phyloP scores from a whole-genome alignment of 1,140 invertebrate genomes.

The Bombus superbus region DNA sequence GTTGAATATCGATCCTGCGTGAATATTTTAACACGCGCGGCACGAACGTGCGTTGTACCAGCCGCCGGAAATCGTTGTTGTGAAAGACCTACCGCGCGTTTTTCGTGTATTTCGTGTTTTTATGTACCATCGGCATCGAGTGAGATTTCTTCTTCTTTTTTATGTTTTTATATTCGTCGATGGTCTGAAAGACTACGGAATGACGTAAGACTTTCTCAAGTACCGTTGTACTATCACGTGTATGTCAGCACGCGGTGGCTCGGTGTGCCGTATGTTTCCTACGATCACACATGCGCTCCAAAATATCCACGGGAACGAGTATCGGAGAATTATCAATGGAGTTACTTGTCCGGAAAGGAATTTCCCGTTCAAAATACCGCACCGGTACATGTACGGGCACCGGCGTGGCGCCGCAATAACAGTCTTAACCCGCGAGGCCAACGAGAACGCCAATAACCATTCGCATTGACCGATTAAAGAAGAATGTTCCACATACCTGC shows the following conservation, averaged over 20 bases:
- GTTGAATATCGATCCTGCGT: slow-evolving; percentile 63
- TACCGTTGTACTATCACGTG: slow-evolving; percentile 21
- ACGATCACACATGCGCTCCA: neutral
- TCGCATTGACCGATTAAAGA: neutral
- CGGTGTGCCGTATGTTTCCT: slow-evolving; percentile 28
- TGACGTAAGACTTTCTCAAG: neutral
- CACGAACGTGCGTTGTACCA: slow-evolving; percentile 15
- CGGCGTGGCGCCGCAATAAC: neutral
- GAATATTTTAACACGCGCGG: slow-evolving; percentile 62
- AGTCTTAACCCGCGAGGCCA: neutral
- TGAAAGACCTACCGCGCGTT: neutral
- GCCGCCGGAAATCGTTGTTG: neutral
- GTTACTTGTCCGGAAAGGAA: neutral
- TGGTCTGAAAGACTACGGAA: neutral
- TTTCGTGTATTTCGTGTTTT: neutral
- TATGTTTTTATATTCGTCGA: neutral
- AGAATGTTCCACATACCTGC: slow-evolving; percentile 34
- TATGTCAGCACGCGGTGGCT: slow-evolving; percentile 31
- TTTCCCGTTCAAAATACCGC: neutral
- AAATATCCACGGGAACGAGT: neutral
- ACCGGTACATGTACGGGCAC: no score
- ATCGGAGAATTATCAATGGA: slow-evolving; percentile 27
- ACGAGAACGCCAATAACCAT: neutral
- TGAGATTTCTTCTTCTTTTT: neutral
- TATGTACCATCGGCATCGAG: no score